Conservation (phyloP, 2,888 invertebrate species). For the Aquatica leii region DNA sequence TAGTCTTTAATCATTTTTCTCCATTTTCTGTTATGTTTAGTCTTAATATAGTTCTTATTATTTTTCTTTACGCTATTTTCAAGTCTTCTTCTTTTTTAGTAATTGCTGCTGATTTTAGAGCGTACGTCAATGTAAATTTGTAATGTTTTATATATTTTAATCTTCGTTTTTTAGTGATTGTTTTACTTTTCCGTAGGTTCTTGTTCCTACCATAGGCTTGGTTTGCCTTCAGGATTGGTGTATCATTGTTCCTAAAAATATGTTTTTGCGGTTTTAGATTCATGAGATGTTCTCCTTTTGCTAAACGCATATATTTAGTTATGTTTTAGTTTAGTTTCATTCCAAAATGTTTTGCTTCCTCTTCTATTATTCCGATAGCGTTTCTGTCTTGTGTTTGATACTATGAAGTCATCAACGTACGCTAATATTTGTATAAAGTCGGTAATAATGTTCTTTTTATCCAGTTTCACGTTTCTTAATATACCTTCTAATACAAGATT, state of each 20-base stretch:
- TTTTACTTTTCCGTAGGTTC: conserved; percentile 12
- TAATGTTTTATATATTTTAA: too few species aligned
- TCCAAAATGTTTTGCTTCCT: conserved; percentile 9
- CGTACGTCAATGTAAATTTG: conserved; percentile 9
- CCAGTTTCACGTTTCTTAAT: conserved; percentile 23
- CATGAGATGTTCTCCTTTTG: too few species aligned
- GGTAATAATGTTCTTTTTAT: conserved; percentile 14
- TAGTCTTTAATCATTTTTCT: conserved; percentile 14
- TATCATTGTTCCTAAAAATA: too few species aligned
- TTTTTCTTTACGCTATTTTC: conserved; percentile 17
- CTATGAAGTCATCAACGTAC: conserved; percentile 3
- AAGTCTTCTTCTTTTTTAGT: conserved; percentile 16
- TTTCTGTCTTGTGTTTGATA: conserved; percentile 17
- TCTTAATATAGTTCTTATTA: conserved; percentile 16
- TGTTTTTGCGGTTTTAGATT: too few species aligned
- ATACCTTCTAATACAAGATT: too few species aligned
- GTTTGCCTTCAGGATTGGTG: too few species aligned
- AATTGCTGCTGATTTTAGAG: conserved; percentile 13
- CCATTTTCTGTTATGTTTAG: conserved; percentile 15
- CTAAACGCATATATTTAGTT: too few species aligned
- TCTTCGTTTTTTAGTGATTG: conserved; percentile 5
- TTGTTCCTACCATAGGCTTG: conserved; percentile 17
- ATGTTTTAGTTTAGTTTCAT: too few species aligned
- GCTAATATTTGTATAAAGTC: conserved; percentile 9
- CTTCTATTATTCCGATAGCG: too few species aligned